Evolutionary conservation across 2,888 invertebrate genomes (phyloP), one percentile per base, ranked within the genome.

Genomic region (Tachina fera): DNA sequence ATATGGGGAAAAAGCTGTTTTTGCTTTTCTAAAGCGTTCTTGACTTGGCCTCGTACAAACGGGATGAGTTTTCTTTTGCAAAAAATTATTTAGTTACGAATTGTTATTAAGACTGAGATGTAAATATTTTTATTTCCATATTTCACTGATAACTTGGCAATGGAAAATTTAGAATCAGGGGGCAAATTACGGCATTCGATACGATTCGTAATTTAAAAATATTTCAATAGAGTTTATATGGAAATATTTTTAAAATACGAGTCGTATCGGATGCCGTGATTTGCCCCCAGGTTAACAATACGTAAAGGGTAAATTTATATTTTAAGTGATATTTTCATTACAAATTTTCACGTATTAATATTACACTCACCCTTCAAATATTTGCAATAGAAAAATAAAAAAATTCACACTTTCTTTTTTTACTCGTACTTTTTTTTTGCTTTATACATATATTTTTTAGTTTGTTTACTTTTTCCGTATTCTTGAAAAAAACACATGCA

Each of bases 61-160:
- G 16, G 1, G 41, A 43, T 13, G 14, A 13, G 53, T 77, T 76
- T 58, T 49, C 3, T 13, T 58, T 68, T 60, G 16, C 11, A 45
- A 41, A 22, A 6, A 75, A 49, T 6, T 31, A 31, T 47, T 70
- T 1, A 4, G 31, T 19, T 31, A 43, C 60, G 51, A 31, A 51
- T 78, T 70, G 47, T 43, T 53, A 19, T 61, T 6, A 53, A 60
- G 39, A 19, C 1, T 13, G 8, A 19, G 14, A 41, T 67, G 65
- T 45, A 60, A 81, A 74, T 60, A 39, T 47, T 47, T 68, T 60
- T 31, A 1, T 41, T 63, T 9, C 1, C 22, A 22, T 22, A 45
- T 67, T 53, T 51, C 51, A 71, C 74, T 81, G 80, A 81, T 81
- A 81, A 75, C 67, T 74, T 53, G 58, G 13, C 47, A 2, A 49